These are phyloP conservation scores for Ctenochaetus hawaiiensis DNA, from an alignment of 2,797 vertebrate species.

Conservation along the genomic window DNA sequence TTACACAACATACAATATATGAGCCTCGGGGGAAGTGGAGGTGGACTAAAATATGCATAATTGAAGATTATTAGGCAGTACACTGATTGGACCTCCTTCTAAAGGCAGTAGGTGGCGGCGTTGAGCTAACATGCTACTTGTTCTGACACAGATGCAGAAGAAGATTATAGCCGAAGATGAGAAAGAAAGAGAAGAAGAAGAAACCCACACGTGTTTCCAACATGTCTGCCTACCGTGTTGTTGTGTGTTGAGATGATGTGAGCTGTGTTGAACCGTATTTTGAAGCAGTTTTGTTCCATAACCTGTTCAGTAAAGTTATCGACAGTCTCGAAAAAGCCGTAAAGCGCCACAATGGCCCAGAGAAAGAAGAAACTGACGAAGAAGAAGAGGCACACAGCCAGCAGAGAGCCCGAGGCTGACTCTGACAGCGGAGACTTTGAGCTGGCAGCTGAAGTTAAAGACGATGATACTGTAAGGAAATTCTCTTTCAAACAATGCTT, in stretches of 20 bases:
- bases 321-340: not conserved
- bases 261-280: not conserved
- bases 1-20: not conserved
- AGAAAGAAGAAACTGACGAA: slow-evolving; percentile 86
- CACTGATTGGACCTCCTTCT: not conserved
- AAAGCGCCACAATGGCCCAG: slow-evolving; percentile 80
- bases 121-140: not conserved
- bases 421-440: slow-evolving; percentile 86
- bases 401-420: slow-evolving; percentile 76
- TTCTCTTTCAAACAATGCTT: rapidly evolving
- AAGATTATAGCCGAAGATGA: slow-evolving; percentile 20
- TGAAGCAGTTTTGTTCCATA: not conserved
- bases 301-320: not conserved
- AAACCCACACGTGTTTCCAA: slow-evolving; percentile 81
- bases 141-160: no score
- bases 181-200: slow-evolving; percentile 35
- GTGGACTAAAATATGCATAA: not conserved
- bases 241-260: slow-evolving; percentile 12
- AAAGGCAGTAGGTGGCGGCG: slow-evolving; percentile 48
- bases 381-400: slow-evolving; percentile 74
- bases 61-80: not conserved
- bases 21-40: not conserved
- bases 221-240: slow-evolving; percentile 61
- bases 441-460: slow-evolving; percentile 78
- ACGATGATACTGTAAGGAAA: slow-evolving; percentile 80